Evolutionary conservation across 2,888 invertebrate species (phyloP).

Genomic region (Drosophila leonis): DNA sequence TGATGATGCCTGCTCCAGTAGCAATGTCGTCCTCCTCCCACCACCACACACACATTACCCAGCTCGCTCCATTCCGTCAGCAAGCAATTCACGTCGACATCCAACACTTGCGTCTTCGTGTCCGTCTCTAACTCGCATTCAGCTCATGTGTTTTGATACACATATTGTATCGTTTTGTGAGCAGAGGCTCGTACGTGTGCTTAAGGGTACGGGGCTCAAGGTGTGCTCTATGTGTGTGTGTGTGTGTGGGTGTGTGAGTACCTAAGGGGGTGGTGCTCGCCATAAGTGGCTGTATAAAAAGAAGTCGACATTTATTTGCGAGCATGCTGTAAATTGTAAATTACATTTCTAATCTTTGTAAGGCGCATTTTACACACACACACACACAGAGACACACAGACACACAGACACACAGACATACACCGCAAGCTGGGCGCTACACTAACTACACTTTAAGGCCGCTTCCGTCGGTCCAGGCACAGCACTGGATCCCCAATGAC

Average conservation of each 20-base stretch:
- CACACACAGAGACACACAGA: slow-evolving; percentile 25
- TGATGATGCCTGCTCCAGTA: slow-evolving; percentile 47
- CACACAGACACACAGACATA: background rate
- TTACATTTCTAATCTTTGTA: slow-evolving; percentile 79
- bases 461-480: slow-evolving; percentile 37
- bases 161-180: slow-evolving; percentile 77
- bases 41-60: no score
- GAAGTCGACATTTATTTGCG: slow-evolving; percentile 80
- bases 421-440: slow-evolving; percentile 20
- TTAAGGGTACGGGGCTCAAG: slow-evolving; percentile 30
- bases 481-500: slow-evolving; percentile 55
- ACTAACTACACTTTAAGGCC: slow-evolving; percentile 65
- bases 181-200: slow-evolving; percentile 44
- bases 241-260: slow-evolving; percentile 11
- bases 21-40: slow-evolving; percentile 22
- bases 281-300: slow-evolving; percentile 76
- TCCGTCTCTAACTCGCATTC: slow-evolving; percentile 44
- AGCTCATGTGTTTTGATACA: slow-evolving; percentile 76
- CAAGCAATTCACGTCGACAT: slow-evolving; percentile 12
- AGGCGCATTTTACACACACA: slow-evolving; percentile 35
- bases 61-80: background rate
- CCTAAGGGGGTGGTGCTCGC: slow-evolving; percentile 36
- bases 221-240: slow-evolving; percentile 23
- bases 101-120: slow-evolving; percentile 17
- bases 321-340: slow-evolving; percentile 81